phyloP scores from a whole-genome alignment of 2,888 invertebrate species.

The Scaptodrosophila latifasciaeformis region DNA sequence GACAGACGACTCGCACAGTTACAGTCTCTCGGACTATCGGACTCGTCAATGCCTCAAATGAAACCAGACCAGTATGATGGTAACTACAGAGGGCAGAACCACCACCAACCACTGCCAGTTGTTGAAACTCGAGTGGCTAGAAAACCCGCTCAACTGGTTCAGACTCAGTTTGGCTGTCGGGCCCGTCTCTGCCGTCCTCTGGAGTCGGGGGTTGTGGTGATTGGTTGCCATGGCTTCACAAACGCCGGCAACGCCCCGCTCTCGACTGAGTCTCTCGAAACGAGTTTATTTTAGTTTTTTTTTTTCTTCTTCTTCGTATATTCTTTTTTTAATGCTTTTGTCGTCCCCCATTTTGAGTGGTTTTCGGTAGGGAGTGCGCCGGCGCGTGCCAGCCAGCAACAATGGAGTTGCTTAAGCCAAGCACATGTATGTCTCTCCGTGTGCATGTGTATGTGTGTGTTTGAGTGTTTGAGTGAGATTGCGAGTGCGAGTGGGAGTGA shows the following conservation, averaged over 20 bases:
- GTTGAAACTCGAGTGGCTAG: slow-evolving; percentile 13
- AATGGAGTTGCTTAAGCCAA: slow-evolving; percentile 21
- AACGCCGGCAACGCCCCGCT: slow-evolving; percentile 48
- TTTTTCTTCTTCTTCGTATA: too few relatives aligned
- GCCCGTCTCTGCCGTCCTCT: slow-evolving; percentile 35
- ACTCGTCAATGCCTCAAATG: too few relatives aligned
- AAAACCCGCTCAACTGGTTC: slow-evolving; percentile 63
- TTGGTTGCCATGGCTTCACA: slow-evolving; percentile 60
- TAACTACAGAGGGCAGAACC: slow-evolving; percentile 15
- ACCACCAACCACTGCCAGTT: slow-evolving; percentile 7
- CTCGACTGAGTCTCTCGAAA: slow-evolving; percentile 38
- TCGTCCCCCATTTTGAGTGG: slow-evolving; percentile 70
- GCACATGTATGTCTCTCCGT: background rate
- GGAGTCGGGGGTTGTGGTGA: slow-evolving; percentile 46
- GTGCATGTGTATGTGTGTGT: slow-evolving; percentile 20
- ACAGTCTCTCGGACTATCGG: too few relatives aligned
- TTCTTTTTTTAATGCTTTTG: slow-evolving; percentile 16
- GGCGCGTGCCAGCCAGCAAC: slow-evolving; percentile 56
- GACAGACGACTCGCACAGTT: too few relatives aligned
- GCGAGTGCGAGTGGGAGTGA: slow-evolving; percentile 14
- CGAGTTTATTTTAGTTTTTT: too few relatives aligned
- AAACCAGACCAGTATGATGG: too few relatives aligned
- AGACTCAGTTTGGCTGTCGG: slow-evolving; percentile 11
- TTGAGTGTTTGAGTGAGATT: slow-evolving; percentile 20
- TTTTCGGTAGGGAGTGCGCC: slow-evolving; percentile 68